phyloP scores from a whole-genome alignment of 2,113 vertebrate species.

The Cebidichthys violaceus region DNA sequence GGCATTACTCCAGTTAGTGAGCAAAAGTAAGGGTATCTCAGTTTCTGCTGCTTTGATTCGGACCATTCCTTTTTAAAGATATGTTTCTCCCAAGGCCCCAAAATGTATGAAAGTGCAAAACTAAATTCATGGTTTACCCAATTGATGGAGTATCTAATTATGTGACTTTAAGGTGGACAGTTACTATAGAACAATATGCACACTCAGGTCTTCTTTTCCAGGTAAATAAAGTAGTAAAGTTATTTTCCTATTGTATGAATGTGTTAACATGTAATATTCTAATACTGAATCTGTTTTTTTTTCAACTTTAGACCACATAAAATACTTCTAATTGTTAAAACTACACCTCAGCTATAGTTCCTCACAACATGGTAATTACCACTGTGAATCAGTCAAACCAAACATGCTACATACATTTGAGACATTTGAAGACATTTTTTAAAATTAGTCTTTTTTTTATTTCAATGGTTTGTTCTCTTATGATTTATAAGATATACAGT shows the following conservation, averaged over 20 bases:
- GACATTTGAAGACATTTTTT: neutral
- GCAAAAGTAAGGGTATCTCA: neutral
- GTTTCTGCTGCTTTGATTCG: neutral
- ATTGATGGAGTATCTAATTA: neutral
- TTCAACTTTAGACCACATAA: constrained; percentile 42
- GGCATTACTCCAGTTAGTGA: neutral
- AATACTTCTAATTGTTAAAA: constrained; percentile 26
- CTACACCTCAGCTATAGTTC: neutral
- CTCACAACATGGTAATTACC: neutral
- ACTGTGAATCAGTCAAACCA: constrained; percentile 6
- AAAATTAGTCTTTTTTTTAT: neutral
- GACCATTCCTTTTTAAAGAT: neutral
- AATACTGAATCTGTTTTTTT: constrained; percentile 30
- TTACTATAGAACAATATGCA: neutral
- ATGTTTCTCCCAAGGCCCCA: neutral
- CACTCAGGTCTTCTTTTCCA: neutral
- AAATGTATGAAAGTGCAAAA: neutral
- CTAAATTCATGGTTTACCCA: neutral
- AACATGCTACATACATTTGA: neutral
- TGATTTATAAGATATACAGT: neutral
- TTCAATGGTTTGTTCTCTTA: neutral
- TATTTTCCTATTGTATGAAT: neutral
- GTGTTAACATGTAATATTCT: neutral
- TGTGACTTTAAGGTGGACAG: neutral
- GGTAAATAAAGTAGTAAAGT: neutral